Base-by-base conservation (phyloP, 2,888 invertebrate species). In the Operophtera brumata region DNA sequence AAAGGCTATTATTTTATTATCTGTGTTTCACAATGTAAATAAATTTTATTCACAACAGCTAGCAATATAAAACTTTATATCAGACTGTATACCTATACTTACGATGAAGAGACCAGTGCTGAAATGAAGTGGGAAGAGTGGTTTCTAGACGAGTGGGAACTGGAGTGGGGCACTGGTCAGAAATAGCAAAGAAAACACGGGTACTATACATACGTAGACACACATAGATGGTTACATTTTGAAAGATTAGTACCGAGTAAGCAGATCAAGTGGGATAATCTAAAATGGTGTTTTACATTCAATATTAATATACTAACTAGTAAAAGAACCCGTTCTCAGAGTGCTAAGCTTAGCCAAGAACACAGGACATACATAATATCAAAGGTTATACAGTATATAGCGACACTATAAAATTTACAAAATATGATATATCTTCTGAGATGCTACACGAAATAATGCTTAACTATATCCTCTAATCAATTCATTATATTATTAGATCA, bases 361-460 rank as follows among this genome's bases (percentile, higher is more conserved):
- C 82, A 82, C 77, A 79, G 77, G 77, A 84, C 80, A 85, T 83
- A 86, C 73, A 86, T 79, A 78, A 70, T 70, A 73, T 65, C 66
- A 75, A 80, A 85, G 84, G 71, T 82, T 85, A 87, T 72, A 86
- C 73, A 80, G 73, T 83, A 84, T 83, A 89, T 48, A 57, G 88
- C 87, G 78, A 88, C 80, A 83, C 88, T 89, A 90, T 89, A 90
- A 89, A 90, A 89, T 90, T 89, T 90, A 90, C 89, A 90, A 90
- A 90, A 90, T 90, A 90, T 90, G 88, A 90, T 89, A 87, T 90
- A 86, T 87, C 84, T 85, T 87, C 82, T 80, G 89, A 86, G 81
- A 86, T 76, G 84, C 88, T 88, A 89, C 86, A 82, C 77, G 86
- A 88, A 86, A 86, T 86, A 84, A 87, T 86, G 80, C 71, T 78